These are phyloP conservation scores for Hirudinaria manillensis DNA, from an alignment of 2,888 invertebrate genomes.

Conservation along the genomic window DNA sequence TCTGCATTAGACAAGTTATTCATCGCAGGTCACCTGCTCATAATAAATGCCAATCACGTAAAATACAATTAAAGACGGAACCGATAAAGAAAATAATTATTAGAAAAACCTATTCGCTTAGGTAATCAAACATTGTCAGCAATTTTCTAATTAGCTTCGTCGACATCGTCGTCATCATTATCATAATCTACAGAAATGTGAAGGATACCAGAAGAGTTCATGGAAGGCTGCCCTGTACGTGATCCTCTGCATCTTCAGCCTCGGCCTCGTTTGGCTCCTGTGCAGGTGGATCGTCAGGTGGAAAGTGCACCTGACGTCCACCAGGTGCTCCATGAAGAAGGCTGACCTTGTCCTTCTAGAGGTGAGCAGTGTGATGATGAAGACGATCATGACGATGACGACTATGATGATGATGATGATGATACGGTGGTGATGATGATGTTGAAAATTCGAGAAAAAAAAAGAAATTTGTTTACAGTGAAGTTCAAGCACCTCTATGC, in stretches of 20 bases:
- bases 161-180: neutral
- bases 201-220: constrained; percentile 44
- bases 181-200: constrained; percentile 41
- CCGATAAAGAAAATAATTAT: too few species aligned
- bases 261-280: constrained; percentile 43
- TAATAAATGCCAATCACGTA: too few species aligned
- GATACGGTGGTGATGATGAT: neutral
- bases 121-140: neutral
- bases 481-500: too few species aligned
- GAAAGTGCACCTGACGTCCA: constrained; percentile 12
- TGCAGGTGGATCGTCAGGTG: constrained; percentile 20
- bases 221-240: constrained; percentile 43
- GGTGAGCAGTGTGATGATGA: constrained; percentile 7
- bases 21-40: too few species aligned
- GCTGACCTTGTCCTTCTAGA: constrained; percentile 20
- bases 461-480: too few species aligned
- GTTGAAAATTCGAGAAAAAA: too few species aligned
- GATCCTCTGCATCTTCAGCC: constrained; percentile 43
- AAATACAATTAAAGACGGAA: too few species aligned
- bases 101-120: too few species aligned
- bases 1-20: too few species aligned
- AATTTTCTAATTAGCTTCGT: neutral
- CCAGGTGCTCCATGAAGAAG: neutral
- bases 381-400: neutral
- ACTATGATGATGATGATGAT: constrained; percentile 22